Conservation (phyloP, 2,888 invertebrate genomes). For the Lithosia quadra region DNA sequence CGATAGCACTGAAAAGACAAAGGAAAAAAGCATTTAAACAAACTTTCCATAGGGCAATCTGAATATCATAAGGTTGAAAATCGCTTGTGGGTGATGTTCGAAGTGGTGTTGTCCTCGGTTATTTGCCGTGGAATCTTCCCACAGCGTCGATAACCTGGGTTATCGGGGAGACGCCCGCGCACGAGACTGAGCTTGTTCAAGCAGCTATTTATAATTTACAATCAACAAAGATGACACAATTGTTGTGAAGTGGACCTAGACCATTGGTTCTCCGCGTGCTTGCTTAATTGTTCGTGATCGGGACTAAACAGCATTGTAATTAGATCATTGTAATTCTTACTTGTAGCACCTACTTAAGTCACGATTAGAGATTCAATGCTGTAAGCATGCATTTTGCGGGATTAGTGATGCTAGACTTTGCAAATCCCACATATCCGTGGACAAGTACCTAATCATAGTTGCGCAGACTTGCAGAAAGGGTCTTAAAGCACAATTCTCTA, state of each 20-base stretch:
- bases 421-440: background rate
- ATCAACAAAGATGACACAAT: slow-evolving; percentile 53
- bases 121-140: slow-evolving; percentile 86
- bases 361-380: background rate
- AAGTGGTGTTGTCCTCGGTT: slow-evolving; percentile 57
- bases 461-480: background rate
- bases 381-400: background rate
- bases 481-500: background rate
- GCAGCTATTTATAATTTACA: slow-evolving; percentile 62
- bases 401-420: background rate
- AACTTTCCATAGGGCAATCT: slow-evolving; percentile 22
- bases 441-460: background rate
- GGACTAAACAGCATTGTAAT: background rate
- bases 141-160: slow-evolving; percentile 74
- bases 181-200: slow-evolving; percentile 69
- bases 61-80: slow-evolving; percentile 30
- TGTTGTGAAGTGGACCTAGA: slow-evolving; percentile 39
- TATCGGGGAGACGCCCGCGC: slow-evolving; percentile 68
- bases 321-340: background rate
- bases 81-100: slow-evolving; percentile 26
- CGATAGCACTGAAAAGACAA: slow-evolving; percentile 16
- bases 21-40: slow-evolving; percentile 11
- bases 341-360: background rate
- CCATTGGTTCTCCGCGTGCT: slow-evolving; percentile 48
- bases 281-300: slow-evolving; percentile 14